These are phyloP conservation scores for Brassicogethes aeneus DNA, from an alignment of 2,888 invertebrate species.

Conservation along the genomic window DNA sequence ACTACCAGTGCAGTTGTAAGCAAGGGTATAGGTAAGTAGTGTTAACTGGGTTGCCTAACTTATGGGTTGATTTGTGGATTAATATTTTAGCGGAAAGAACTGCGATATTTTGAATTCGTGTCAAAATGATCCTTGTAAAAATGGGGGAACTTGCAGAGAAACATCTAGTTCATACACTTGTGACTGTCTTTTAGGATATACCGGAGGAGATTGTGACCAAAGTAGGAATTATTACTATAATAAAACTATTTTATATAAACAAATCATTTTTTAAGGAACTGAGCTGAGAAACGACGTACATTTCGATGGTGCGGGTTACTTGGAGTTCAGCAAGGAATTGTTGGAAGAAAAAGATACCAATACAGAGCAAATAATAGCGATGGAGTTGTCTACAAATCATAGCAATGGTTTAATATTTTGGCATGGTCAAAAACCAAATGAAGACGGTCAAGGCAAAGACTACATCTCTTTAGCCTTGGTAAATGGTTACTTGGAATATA, in stretches of 20 bases:
- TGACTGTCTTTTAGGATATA: constrained; percentile 70
- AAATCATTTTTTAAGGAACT: constrained; percentile 24
- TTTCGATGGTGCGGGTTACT: constrained; percentile 68
- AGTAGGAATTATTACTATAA: too few species aligned
- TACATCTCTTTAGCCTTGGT: constrained; percentile 65
- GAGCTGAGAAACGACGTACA: constrained; percentile 56
- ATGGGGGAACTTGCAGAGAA: constrained; percentile 66
- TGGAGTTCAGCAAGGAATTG: constrained; percentile 59
- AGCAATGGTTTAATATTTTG: constrained; percentile 78
- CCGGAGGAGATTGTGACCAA: constrained; percentile 58
- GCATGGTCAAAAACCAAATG: constrained; percentile 59
- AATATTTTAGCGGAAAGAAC: constrained; percentile 51
- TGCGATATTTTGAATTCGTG: constrained; percentile 62
- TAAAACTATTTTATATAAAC: not conserved
- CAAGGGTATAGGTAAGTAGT: constrained; percentile 36
- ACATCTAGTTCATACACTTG: constrained; percentile 56
- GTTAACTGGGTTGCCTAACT: too few species aligned
- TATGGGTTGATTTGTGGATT: too few species aligned
- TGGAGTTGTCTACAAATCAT: constrained; percentile 67
- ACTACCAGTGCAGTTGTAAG: constrained; percentile 49
- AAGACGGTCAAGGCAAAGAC: constrained; percentile 56
- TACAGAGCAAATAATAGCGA: constrained; percentile 56
- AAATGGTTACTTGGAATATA: constrained; percentile 68
- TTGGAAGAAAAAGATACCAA: constrained; percentile 54
- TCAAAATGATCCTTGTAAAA: constrained; percentile 62